Evolutionary conservation across 2,888 invertebrate species (phyloP), one percentile per base, ranked within the genome.

Genomic region (Clivina fossor): DNA sequence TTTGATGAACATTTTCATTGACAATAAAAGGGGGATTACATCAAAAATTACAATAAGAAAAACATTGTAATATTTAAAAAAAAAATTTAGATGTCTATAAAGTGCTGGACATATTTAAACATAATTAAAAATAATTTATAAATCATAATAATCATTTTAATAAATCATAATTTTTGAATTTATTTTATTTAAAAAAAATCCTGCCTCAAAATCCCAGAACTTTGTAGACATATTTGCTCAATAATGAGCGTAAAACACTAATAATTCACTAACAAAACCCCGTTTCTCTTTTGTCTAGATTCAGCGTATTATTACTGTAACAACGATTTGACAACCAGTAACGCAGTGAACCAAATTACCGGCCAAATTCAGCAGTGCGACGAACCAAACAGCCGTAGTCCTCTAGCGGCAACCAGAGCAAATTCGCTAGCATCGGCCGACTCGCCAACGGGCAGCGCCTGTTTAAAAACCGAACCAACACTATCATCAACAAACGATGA

Each of bases 371-470:
- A 43, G 26, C 56, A 55, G 26, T 26, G 35, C 58, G 13, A 51
- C 51, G 50, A 53, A 38, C 47, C 43, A 63, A 84, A 82, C 61
- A 81, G 84, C 67, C 79, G 85, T 57, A 84, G 84, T 59, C 85
- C 85, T 50, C 71, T 85, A 64, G 85, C 85, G 58, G 85, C 85
- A 18, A 86, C 85, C 30, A 74, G 85, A 61, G 85, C 85, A 20
- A 85, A 84, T 68, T 85, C 84, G 19, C 75, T 85, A 55, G 84
- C 84, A 4, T 83, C 83, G 57, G 85, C 85, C 22, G 83, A 85
- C 37, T 85, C 85, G 33, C 85, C 85, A 32, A 85, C 84, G 60
- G 85, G 85, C 62, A 84, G 84, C 69, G 85, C 84, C 58, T 84
- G 84, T 71, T 78, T 83, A 59, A 84, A 84, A 69, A 77, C 80